These are phyloP conservation scores for Podarcis siculus DNA, from an alignment of 2,797 vertebrate species.

Conservation along the genomic window DNA sequence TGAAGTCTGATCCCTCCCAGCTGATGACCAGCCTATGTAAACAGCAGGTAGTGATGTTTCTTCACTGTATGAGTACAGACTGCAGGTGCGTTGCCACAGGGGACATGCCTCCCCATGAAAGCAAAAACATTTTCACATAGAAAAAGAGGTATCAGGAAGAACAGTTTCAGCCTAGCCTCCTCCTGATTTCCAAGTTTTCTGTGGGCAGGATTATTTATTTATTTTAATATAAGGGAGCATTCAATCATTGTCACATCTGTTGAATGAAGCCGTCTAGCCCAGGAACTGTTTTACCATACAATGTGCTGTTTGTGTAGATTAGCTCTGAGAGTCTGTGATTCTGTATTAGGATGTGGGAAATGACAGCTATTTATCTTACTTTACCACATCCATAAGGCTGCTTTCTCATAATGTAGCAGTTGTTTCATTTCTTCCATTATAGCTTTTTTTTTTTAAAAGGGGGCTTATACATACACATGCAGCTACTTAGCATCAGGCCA, in stretches of 20 bases:
- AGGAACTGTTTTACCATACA: background rate
- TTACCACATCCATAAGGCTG: background rate
- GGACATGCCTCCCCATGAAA: background rate
- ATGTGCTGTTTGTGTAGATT: background rate
- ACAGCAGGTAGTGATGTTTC: background rate
- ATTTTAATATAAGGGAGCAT: background rate
- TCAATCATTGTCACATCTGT: background rate
- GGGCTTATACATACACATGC: no score
- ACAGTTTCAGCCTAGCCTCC: background rate
- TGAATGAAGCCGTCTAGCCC: background rate
- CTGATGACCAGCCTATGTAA: background rate
- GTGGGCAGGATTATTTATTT: background rate
- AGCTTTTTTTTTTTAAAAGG: background rate
- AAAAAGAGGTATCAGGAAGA: background rate
- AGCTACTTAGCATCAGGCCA: background rate
- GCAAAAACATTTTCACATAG: background rate
- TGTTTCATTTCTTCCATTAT: background rate
- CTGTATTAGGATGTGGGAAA: background rate
- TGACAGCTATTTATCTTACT: slow-evolving; percentile 20
- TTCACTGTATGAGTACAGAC: background rate
- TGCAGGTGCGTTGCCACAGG: background rate
- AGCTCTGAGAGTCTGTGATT: background rate
- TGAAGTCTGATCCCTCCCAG: background rate
- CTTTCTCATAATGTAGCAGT: background rate
- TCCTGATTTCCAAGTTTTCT: background rate